These are phyloP conservation scores for Drosophila tani DNA, from an alignment of 1,140 invertebrate genomes.

Conservation along the genomic window DNA sequence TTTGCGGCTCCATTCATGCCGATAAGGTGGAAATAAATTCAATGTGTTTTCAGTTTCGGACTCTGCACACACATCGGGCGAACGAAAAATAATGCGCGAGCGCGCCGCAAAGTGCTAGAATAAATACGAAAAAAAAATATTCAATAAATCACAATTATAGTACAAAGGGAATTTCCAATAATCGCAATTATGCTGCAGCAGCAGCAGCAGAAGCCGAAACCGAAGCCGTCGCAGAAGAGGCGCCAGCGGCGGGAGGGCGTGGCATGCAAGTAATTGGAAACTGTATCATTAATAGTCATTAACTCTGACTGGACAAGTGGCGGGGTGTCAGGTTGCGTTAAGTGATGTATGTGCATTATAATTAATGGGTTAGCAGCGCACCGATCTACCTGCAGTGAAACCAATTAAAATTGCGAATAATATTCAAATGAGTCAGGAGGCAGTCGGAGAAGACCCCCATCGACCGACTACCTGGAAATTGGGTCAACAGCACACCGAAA, in stretches of 20 bases:
- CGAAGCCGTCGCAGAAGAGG: slow-evolving; percentile 7
- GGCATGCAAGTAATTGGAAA: slow-evolving; percentile 53
- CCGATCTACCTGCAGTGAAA: slow-evolving; percentile 8
- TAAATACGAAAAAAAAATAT: slow-evolving; percentile 13
- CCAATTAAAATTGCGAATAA: slow-evolving; percentile 57
- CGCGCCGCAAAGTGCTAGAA: slow-evolving; percentile 12
- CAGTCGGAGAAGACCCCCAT: slow-evolving; percentile 21
- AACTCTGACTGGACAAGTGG: slow-evolving; percentile 52
- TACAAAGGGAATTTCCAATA: slow-evolving; percentile 14
- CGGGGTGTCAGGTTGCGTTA: slow-evolving; percentile 38
- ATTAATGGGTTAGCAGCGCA: slow-evolving; percentile 34
- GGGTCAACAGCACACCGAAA: slow-evolving; percentile 32
- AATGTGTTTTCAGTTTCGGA: slow-evolving; percentile 67
- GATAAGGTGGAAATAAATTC: slow-evolving; percentile 73
- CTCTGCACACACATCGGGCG: slow-evolving; percentile 28
- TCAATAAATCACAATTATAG: slow-evolving; percentile 69
- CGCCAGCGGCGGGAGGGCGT: slow-evolving; percentile 15
- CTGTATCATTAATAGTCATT: slow-evolving; percentile 54
- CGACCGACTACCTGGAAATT: slow-evolving; percentile 28
- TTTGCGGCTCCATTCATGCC: slow-evolving; percentile 79
- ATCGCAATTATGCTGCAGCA: slow-evolving; percentile 47
- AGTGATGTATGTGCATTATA: slow-evolving; percentile 61
- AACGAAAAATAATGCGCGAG: slow-evolving; percentile 24
- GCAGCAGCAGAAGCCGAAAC: slow-evolving; percentile 21
- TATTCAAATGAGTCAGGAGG: slow-evolving; percentile 53